Conservation (phyloP, 2,888 invertebrate genomes). For the Hydraecia micacea region DNA sequence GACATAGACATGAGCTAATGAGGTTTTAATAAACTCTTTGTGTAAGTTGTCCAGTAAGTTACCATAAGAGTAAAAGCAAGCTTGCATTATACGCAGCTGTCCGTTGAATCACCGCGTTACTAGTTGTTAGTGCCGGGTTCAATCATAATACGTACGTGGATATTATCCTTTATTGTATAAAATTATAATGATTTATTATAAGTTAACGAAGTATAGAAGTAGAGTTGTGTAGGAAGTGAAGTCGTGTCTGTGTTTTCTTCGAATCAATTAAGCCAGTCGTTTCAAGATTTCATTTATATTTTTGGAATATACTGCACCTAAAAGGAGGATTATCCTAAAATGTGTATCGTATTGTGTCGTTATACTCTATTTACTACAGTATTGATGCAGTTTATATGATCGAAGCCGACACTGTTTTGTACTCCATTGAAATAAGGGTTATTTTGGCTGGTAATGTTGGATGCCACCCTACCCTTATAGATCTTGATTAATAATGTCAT, state of each 20-base stretch:
- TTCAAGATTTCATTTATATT: not conserved
- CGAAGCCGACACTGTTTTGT: conserved; percentile 22
- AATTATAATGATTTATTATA: conserved; percentile 1
- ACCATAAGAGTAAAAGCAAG: conserved; percentile 67
- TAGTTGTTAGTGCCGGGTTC: conserved; percentile 36
- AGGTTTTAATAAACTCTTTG: conserved; percentile 66
- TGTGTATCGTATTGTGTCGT: conserved; percentile 13
- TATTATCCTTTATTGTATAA: conserved; percentile 6
- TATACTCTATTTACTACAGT: conserved; percentile 5
- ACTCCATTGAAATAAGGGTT: conserved; percentile 28
- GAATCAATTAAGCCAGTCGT: not conserved
- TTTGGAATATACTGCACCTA: not conserved
- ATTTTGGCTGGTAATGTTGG: conserved; percentile 29
- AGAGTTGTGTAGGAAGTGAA: not conserved
- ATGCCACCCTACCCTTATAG: conserved; percentile 33
- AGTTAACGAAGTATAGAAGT: not conserved
- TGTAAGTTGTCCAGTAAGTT: conserved; percentile 61
- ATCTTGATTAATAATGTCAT: conserved; percentile 64
- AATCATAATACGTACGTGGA: conserved; percentile 32
- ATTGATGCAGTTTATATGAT: conserved; percentile 19
- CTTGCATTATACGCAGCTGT: conserved; percentile 64
- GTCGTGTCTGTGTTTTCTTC: not conserved
- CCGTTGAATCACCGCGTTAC: conserved; percentile 66
- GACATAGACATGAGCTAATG: conserved; percentile 55
- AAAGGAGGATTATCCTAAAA: conserved; percentile 21